Evolutionary conservation across 1,140 invertebrate genomes (phyloP).

Genomic region (Ceratosolen fusciceps): DNA sequence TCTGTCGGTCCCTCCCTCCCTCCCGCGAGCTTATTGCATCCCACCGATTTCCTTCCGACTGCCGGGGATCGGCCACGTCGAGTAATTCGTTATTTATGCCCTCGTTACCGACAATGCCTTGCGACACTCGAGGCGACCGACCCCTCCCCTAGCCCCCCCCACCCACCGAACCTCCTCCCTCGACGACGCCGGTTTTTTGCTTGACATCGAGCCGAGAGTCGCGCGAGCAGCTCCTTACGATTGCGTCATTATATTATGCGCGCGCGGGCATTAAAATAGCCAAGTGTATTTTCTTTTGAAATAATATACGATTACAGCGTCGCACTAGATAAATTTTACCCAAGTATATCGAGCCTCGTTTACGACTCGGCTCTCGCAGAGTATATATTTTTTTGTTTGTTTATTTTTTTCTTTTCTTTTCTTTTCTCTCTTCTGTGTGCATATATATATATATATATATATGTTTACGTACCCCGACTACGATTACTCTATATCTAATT

Average conservation of each 20-base stretch:
- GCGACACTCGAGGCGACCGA: background rate
- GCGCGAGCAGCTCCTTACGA: background rate
- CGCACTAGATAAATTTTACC: background rate
- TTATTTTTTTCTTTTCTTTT: no score
- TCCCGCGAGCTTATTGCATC: background rate
- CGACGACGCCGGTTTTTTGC: background rate
- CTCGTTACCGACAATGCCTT: background rate
- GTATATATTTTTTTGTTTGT: no score
- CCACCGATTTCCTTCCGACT: background rate
- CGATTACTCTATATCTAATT: conserved; percentile 19
- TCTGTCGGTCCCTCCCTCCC: background rate
- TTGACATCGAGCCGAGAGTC: background rate
- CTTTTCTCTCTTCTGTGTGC: no score
- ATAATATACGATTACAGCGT: conserved; percentile 1
- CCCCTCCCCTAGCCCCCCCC: background rate
- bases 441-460: no score
- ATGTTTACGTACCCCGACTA: background rate
- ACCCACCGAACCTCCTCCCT: no score
- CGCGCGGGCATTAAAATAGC: background rate
- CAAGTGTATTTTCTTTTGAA: background rate
- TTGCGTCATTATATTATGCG: conserved; percentile 1
- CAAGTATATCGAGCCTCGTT: conserved; percentile 1
- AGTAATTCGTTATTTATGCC: background rate
- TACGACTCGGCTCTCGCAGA: background rate
- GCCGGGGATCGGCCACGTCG: background rate